A percentile compares a stretch with the other conserved stretches of the same genome.
Conservation (phyloP, 1,140 invertebrate species). For the Bombus soroeensis region DNA sequence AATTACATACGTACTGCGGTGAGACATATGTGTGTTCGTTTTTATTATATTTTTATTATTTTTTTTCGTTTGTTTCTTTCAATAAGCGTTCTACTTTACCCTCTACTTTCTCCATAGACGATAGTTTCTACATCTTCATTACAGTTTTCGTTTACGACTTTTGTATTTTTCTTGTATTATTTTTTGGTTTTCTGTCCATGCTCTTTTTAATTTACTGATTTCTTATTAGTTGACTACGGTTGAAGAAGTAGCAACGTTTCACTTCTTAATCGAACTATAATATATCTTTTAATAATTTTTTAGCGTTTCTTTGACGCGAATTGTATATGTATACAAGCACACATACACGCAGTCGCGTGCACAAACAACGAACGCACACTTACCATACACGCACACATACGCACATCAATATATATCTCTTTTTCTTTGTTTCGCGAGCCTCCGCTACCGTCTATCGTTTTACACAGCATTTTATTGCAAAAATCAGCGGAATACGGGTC, state of each 20-base stretch:
- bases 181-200: slow-evolving; percentile 14
- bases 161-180: slow-evolving; percentile 5
- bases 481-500: slow-evolving; percentile 58
- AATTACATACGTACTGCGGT: slow-evolving; percentile 43
- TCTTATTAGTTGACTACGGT: slow-evolving; percentile 28
- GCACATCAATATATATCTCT: slow-evolving; percentile 32
- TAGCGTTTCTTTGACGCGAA: slow-evolving; percentile 34
- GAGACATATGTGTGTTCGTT: slow-evolving; percentile 42
- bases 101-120: slow-evolving; percentile 36
- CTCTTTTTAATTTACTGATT: background rate
- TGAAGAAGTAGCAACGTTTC: slow-evolving; percentile 49
- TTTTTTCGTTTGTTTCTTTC: slow-evolving; percentile 31
- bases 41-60: slow-evolving; percentile 25
- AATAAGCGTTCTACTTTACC: slow-evolving; percentile 55
- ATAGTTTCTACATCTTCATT: slow-evolving; percentile 46
- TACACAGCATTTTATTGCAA: slow-evolving; percentile 65
- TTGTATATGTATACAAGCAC: background rate
- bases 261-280: slow-evolving; percentile 44
- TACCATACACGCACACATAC: slow-evolving; percentile 4
- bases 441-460: slow-evolving; percentile 43
- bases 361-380: slow-evolving; percentile 1
- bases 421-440: slow-evolving; percentile 9
- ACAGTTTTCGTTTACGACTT: slow-evolving; percentile 27
- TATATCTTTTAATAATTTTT: slow-evolving; percentile 27
- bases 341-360: background rate